Evolutionary conservation across 1,140 invertebrate species (phyloP), one percentile per base, ranked within the genome.

Genomic region (Trichonephila clavata): DNA sequence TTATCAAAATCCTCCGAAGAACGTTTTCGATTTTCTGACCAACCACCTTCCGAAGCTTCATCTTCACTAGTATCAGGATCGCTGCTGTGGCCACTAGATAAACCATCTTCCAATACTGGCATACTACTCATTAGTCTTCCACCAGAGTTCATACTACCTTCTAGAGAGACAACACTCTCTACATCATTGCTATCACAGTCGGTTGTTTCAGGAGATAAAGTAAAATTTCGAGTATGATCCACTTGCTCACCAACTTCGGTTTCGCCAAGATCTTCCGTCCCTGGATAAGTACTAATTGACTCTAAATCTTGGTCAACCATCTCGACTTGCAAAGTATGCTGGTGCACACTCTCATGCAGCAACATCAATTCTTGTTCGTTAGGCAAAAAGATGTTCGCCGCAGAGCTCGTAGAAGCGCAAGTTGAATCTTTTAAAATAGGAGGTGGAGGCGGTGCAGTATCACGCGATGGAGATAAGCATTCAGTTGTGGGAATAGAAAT

Each of bases 91-190:
- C 98, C 98, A 94, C 83, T 98, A 97, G 94, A 99, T 95, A 94
- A 95, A 18, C 98, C 98, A 96, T 99, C 98, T 96, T 99, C 98
- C 18, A 99, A 97, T n/a, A 99, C 97, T 0, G 99, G 99, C 98
- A 99, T 98, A 94, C 98, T 97, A 14, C 96, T 96, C 94, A 84
- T 84, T 21, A 95, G 84, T 63, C 93, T 95, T 86, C 95, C 95
- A 21, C 94, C 95, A 14, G 95, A 95, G 91, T 95, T 95, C 57
- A 95, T 68, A 68, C 96, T 96, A 16, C 96, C 96, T 89, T 96
- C 96, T 81, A 96, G 95, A 8, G 96, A 96, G 8, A 95, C 95
- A 57, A 96, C 96, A 95, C 98, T 98, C 95, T 98, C 98, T 84
- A 98, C 96, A 95, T 98, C 98, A 95, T 98, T 98, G 94, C 98